A percentile compares a stretch with the other conserved stretches of the same genome.
phyloP scores from a whole-genome alignment of 1,140 invertebrate species.

The Procambarus virginalis region DNA sequence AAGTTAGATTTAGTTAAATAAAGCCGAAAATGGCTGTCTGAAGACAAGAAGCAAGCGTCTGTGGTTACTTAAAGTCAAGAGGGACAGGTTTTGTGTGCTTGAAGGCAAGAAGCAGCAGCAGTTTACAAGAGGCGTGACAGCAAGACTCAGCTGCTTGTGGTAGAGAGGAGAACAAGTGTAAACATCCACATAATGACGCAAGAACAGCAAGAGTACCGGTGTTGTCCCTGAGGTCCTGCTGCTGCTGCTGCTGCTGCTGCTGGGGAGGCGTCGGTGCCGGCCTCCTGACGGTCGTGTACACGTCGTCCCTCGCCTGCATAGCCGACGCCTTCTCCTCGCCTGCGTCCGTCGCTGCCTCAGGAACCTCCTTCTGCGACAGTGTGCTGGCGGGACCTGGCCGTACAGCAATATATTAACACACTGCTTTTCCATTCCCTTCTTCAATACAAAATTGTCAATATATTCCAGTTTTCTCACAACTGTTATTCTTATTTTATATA shows the following conservation, averaged over 20 bases:
- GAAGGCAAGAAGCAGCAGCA: background rate
- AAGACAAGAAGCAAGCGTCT: too few species aligned
- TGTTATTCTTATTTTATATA: too few species aligned
- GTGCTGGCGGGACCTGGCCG: constrained; percentile 22
- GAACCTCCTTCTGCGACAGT: constrained; percentile 22
- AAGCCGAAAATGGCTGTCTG: too few species aligned
- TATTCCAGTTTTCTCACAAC: too few species aligned
- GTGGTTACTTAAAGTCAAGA: too few species aligned
- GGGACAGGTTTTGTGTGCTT: background rate
- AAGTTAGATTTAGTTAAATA: too few species aligned
- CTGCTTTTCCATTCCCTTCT: too few species aligned
- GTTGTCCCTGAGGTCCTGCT: constrained; percentile 33
- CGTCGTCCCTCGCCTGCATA: constrained; percentile 36
- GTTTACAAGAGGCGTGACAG: background rate
- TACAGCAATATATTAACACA: too few species aligned
- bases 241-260: constrained; percentile 27
- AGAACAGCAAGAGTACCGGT: background rate
- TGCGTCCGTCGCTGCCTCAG: background rate
- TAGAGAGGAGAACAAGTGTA: background rate
- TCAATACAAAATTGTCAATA: too few species aligned
- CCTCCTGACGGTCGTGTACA: constrained; percentile 54
- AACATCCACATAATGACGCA: background rate
- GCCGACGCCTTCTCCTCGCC: constrained; percentile 13
- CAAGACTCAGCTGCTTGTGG: too few species aligned
- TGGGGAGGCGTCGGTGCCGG: constrained; percentile 43